These are phyloP conservation scores for Ctenosaura bakeri DNA, from an alignment of 2,797 vertebrate species.

Conservation along the genomic window DNA sequence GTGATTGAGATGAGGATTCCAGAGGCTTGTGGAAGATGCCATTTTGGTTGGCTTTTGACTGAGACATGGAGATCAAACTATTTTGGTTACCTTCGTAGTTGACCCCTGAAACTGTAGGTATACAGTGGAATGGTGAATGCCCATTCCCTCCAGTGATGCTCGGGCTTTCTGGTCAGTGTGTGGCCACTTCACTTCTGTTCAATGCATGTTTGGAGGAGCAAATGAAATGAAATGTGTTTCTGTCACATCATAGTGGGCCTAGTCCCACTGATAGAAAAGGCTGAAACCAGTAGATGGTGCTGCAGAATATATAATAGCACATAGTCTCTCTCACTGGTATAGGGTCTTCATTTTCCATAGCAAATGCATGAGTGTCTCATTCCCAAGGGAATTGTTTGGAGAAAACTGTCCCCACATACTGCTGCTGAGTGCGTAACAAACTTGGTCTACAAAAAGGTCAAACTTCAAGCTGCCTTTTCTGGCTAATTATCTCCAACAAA, in stretches of 20 bases:
- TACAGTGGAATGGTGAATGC: background rate
- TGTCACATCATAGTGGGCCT: background rate
- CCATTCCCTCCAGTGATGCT: background rate
- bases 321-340: background rate
- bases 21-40: too few species aligned
- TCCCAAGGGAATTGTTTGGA: background rate
- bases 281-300: conserved; percentile 22
- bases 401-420: conserved; percentile 7
- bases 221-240: background rate
- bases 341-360: background rate
- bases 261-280: background rate
- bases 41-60: too few species aligned
- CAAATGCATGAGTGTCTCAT: background rate
- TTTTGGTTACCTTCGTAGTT: too few species aligned
- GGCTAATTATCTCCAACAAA: conserved; percentile 6
- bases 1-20: too few species aligned
- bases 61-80: too few species aligned
- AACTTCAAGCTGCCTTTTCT: conserved; percentile 1
- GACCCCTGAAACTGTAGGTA: too few species aligned
- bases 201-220: background rate
- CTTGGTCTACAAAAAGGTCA: conserved; percentile 9
- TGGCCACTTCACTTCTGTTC: background rate
- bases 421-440: background rate
- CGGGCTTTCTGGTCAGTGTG: too few species aligned
- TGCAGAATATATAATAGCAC: background rate